Conservation (phyloP, 1,140 invertebrate genomes). For the Anastrepha ludens region DNA sequence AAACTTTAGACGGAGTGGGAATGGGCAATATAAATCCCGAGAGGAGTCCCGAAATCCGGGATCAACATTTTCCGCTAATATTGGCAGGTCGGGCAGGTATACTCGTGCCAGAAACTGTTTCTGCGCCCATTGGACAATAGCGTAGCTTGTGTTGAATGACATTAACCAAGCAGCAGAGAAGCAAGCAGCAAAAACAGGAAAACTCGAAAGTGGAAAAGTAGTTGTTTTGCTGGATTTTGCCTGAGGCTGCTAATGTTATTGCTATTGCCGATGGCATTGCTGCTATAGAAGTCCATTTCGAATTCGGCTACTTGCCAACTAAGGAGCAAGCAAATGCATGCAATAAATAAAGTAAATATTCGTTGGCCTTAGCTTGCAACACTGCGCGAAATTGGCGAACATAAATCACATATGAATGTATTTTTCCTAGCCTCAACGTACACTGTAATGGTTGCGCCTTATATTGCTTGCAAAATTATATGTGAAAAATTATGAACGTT, state of each 20-base stretch:
- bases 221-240: neutral
- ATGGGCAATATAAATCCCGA: too few species aligned
- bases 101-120: too few species aligned
- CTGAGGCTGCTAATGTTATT: neutral
- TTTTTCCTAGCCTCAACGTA: neutral
- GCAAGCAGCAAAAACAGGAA: neutral
- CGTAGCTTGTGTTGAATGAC: too few species aligned
- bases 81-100: too few species aligned
- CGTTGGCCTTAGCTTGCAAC: neutral
- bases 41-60: too few species aligned
- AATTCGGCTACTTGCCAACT: neutral
- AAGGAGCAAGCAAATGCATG: neutral
- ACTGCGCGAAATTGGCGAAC: neutral
- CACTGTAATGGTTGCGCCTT: neutral
- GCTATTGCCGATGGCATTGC: neutral
- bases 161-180: neutral
- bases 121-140: too few species aligned
- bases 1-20: too few species aligned
- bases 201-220: neutral
- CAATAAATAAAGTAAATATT: neutral
- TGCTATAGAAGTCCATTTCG: neutral
- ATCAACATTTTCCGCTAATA: too few species aligned
- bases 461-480: neutral
- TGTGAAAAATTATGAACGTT: neutral
- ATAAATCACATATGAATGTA: conserved; percentile 4